phyloP scores from a whole-genome alignment of 2,113 vertebrate genomes.

The Hipposideros armiger region DNA sequence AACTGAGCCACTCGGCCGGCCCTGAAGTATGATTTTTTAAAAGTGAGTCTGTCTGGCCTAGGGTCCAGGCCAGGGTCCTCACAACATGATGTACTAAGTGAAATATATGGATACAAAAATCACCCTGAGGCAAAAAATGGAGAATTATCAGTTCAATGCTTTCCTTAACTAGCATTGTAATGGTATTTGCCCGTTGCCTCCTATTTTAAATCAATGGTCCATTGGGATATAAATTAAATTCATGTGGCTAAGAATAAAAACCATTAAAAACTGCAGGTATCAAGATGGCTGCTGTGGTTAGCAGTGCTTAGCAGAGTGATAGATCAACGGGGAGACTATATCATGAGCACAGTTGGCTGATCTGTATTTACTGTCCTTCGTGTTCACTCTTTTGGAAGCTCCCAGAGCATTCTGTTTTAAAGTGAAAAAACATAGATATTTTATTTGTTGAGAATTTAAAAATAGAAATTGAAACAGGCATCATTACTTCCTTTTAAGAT shows the following conservation, averaged over 20 bases:
- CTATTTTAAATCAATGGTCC: neutral
- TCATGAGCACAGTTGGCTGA: neutral
- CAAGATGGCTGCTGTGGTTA: neutral
- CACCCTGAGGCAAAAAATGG: neutral
- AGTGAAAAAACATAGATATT: neutral
- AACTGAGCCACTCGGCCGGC: too few species aligned
- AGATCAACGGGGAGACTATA: neutral
- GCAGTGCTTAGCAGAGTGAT: neutral
- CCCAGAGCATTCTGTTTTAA: neutral
- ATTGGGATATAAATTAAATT: neutral
- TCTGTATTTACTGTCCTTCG: neutral
- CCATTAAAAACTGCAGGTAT: neutral
- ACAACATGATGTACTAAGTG: neutral
- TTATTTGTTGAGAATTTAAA: conserved; percentile 38
- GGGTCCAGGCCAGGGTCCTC: too few species aligned
- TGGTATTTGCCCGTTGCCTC: neutral
- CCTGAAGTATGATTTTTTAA: too few species aligned
- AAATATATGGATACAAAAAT: neutral
- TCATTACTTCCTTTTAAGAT: neutral
- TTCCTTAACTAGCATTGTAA: neutral
- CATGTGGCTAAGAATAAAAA: neutral
- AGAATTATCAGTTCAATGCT: conserved; percentile 24
- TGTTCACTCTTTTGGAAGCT: neutral
- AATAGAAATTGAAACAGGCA: neutral
- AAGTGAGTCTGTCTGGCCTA: too few species aligned